phyloP scores from a whole-genome alignment of 2,797 vertebrate species.

The Alectoris magna region DNA sequence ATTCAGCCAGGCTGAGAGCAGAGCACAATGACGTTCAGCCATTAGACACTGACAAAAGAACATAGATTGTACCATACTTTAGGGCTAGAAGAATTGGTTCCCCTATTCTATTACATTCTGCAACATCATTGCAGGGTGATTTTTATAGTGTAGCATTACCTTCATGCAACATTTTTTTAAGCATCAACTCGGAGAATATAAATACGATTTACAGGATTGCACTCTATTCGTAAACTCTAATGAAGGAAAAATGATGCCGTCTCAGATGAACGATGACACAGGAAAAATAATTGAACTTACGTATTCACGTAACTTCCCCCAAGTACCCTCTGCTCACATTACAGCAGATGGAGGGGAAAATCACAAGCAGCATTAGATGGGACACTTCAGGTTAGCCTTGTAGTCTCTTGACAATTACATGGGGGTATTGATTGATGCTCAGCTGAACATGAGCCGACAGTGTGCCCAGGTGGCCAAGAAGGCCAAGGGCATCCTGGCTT shows the following conservation, averaged over 20 bases:
- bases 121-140: background rate
- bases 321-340: background rate
- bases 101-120: background rate
- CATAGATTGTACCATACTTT: background rate
- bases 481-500: no score
- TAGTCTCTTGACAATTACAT: background rate
- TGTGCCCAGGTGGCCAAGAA: no score
- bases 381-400: background rate
- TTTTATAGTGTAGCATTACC: background rate
- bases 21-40: background rate
- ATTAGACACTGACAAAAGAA: constrained; percentile 20
- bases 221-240: background rate
- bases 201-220: background rate
- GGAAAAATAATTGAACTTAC: background rate
- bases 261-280: background rate
- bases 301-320: background rate
- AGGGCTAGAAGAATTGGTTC: background rate
- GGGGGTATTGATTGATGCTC: no score
- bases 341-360: background rate
- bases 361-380: background rate
- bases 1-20: background rate
- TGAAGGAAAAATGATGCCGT: background rate
- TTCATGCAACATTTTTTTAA: background rate
- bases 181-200: background rate
- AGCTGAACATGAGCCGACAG: no score